phyloP scores from a whole-genome alignment of 1,140 invertebrate species.

The Drosophila pseudoananassae region DNA sequence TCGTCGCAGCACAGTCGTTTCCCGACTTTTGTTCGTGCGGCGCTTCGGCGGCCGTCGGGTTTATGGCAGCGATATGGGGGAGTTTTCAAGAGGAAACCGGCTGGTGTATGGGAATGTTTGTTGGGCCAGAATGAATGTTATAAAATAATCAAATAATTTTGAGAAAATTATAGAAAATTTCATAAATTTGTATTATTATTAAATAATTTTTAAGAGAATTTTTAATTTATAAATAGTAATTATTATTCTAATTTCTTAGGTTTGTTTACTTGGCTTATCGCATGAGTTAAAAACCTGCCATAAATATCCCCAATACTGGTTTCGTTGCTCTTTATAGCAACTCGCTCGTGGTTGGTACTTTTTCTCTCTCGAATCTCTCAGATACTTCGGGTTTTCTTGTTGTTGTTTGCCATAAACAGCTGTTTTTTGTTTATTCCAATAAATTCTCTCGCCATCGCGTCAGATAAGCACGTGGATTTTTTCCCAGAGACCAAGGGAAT shows the following conservation, averaged over 20 bases:
- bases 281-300: background rate
- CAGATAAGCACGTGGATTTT: slow-evolving; percentile 77
- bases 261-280: background rate
- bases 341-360: background rate
- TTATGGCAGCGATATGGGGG: slow-evolving; percentile 1
- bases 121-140: background rate
- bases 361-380: slow-evolving; percentile 12
- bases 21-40: slow-evolving; percentile 2
- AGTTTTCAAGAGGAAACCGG: slow-evolving; percentile 9
- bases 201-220: background rate
- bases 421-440: slow-evolving; percentile 80
- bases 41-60: slow-evolving; percentile 10
- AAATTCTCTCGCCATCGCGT: slow-evolving; percentile 52
- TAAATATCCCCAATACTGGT: slow-evolving; percentile 11
- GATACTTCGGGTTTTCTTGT: background rate
- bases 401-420: slow-evolving; percentile 46
- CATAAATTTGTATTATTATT: background rate
- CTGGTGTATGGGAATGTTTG: slow-evolving; percentile 23
- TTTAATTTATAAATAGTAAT: background rate
- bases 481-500: slow-evolving; percentile 13
- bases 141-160: background rate
- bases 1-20: slow-evolving; percentile 1
- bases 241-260: background rate
- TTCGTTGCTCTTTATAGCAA: slow-evolving; percentile 30
- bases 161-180: background rate